Base-by-base conservation (phyloP, 2,888 invertebrate genomes). In the Drosophila phalerata region DNA sequence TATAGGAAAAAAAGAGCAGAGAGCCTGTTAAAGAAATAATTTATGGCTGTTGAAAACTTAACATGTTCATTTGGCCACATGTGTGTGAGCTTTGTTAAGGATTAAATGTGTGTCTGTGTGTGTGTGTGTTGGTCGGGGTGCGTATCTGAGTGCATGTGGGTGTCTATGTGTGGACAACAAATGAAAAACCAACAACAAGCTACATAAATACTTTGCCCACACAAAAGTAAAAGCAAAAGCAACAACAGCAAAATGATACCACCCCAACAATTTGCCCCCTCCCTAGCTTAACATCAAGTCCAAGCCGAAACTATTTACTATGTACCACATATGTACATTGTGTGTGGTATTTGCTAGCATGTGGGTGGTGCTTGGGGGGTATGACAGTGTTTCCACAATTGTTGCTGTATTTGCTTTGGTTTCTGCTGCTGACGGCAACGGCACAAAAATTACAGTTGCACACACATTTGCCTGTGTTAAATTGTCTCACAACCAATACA, bases 401-500 rank as follows among this genome's bases (percentile, higher is more conserved):
- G 85, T 69, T 81, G 79, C 66, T 61, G 64, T 60, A 6, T 48
- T 13, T 53, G 30, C 9, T 49, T 19, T 19, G 2, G 19, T 19
- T 32, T 17, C 49, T 80, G 79, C 45, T 51, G 69, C 63, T 61
- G 67, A 53, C 57, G 70, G 61, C 68, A 66, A 42, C 64, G 68
- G 69, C 75, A 85, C 85, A 87, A 77, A 85, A 87, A 87, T 84
- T 84, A 87, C 88, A 82, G 88, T 79, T 86, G 85, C 79, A 87
- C 80, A 85, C 79, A 84, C 80, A 82, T 85, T 83, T 88, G 84
- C 81, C 81, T 88, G 76, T 84, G 88, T 85, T 85, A 88, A 88
- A 88, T 85, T 85, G 85, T 88, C 89, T 84, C 85, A 73, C 84
- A 86, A 81, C 85, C 85, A 86, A 88, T 84, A 84, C 89, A 88